Percentiles rank a stretch among this genome's conserved stretches.
Conservation (phyloP, 2,888 invertebrate species). For the Parnassius glacialis region DNA sequence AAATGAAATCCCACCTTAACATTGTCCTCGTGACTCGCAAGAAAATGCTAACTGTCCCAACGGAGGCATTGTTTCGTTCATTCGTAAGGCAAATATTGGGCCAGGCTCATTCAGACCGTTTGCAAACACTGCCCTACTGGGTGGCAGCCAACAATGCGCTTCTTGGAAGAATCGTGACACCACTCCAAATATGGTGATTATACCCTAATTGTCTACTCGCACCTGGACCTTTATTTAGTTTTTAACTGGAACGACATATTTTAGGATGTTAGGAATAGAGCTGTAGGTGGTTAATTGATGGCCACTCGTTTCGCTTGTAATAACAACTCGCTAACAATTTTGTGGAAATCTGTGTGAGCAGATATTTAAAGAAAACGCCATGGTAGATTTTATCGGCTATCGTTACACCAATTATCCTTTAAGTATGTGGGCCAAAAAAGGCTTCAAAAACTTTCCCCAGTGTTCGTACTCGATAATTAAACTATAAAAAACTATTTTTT, state of each 20-base stretch:
- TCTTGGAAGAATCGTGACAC: conserved; percentile 74
- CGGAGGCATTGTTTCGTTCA: conserved; percentile 75
- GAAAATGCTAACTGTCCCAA: conserved; percentile 72
- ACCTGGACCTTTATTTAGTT: conserved; percentile 74
- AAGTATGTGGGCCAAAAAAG: too few species aligned
- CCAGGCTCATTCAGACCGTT: conserved; percentile 68
- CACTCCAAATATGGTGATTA: conserved; percentile 77
- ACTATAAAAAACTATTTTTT: too few species aligned
- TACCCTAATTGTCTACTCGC: conserved; percentile 69
- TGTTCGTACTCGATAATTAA: too few species aligned
- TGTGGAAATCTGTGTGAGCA: conserved; percentile 7
- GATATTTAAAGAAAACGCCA: background rate
- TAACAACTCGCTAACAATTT: conserved; percentile 52
- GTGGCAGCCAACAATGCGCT: conserved; percentile 71
- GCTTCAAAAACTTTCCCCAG: too few species aligned
- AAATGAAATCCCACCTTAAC: conserved; percentile 46
- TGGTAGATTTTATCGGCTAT: too few species aligned
- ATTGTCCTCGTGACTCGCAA: conserved; percentile 54
- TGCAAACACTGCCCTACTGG: conserved; percentile 75
- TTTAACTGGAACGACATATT: conserved; percentile 65
- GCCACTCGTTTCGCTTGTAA: conserved; percentile 51
- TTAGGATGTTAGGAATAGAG: conserved; percentile 47
- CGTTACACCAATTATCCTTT: too few species aligned
- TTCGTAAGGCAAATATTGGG: conserved; percentile 77
- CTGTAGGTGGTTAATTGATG: conserved; percentile 58